phyloP scores from a whole-genome alignment of 2,888 invertebrate genomes.

The Synergus laeviventris region DNA sequence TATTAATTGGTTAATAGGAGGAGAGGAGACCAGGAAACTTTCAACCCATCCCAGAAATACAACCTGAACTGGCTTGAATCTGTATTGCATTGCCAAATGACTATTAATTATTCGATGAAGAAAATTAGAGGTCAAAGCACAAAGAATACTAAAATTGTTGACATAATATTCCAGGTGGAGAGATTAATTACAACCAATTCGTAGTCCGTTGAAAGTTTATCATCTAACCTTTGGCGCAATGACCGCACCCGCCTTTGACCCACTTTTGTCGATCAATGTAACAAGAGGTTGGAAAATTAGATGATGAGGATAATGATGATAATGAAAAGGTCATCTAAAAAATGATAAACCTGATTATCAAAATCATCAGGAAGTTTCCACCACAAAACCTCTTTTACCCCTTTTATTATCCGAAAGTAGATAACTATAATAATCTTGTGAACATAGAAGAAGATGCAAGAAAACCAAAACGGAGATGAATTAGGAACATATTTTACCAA shows the following conservation, averaged over 20 bases:
- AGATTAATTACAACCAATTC: conserved; percentile 72
- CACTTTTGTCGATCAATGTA: conserved; percentile 64
- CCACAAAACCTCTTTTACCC: too few species aligned
- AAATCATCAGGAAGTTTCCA: too few species aligned
- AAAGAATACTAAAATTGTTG: neutral
- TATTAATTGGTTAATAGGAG: conserved; percentile 71
- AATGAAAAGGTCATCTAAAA: neutral
- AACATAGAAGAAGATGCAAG: neutral
- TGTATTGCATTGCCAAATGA: neutral
- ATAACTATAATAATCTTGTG: neutral
- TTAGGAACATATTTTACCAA: conserved; percentile 29
- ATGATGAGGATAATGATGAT: neutral
- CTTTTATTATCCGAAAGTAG: neutral
- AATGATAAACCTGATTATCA: too few species aligned
- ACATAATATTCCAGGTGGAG: conserved; percentile 15
- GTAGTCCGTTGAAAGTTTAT: conserved; percentile 61
- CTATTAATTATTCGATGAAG: neutral
- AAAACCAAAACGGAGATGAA: conserved; percentile 11
- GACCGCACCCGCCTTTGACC: conserved; percentile 70
- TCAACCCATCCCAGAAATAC: neutral
- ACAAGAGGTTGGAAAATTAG: conserved; percentile 56
- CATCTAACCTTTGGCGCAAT: conserved; percentile 53
- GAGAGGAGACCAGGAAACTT: conserved; percentile 38
- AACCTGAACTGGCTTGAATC: neutral
- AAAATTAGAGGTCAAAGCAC: conserved; percentile 59